A percentile compares a stretch with the other conserved stretches of the same genome.
phyloP scores from a whole-genome alignment of 2,888 invertebrate species.

The Diabrotica balteata region DNA sequence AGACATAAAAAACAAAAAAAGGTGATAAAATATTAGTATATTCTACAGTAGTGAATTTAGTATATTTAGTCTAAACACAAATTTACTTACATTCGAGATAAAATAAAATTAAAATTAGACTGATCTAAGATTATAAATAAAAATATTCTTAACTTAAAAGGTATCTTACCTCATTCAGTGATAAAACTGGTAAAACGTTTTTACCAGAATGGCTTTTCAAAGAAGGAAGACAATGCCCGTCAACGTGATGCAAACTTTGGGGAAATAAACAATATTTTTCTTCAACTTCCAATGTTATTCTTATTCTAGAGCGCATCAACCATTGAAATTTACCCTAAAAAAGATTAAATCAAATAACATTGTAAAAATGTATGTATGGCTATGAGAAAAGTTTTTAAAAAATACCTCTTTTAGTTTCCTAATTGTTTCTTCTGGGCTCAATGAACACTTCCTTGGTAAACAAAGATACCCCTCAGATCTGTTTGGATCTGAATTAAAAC shows the following conservation, averaged over 20 bases:
- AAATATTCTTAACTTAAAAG: conserved; percentile 71
- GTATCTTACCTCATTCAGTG: conserved; percentile 91
- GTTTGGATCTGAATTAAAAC: conserved; percentile 94
- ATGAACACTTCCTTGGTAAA: conserved; percentile 84
- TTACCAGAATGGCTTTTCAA: conserved; percentile 30
- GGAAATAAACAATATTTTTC: conserved; percentile 61
- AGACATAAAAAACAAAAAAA: too few species aligned
- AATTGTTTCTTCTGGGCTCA: conserved; percentile 80
- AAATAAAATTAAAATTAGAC: too few species aligned
- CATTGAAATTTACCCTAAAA: conserved; percentile 81
- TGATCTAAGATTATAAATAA: conserved; percentile 9
- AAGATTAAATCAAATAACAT: neutral
- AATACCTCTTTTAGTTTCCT: conserved; percentile 76
- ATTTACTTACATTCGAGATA: too few species aligned
- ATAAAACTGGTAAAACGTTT: conserved; percentile 83
- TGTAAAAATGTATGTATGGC: too few species aligned
- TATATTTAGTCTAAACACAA: too few species aligned
- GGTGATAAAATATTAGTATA: too few species aligned
- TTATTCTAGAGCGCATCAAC: conserved; percentile 88
- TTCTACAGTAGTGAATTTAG: too few species aligned
- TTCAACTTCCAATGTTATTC: conserved; percentile 82
- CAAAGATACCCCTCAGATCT: conserved; percentile 94
- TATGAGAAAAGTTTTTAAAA: neutral
- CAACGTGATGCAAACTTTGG: conserved; percentile 61
- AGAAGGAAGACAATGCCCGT: conserved; percentile 37